Conservation (phyloP, 2,797 vertebrate species). For the Mastacembelus armatus region DNA sequence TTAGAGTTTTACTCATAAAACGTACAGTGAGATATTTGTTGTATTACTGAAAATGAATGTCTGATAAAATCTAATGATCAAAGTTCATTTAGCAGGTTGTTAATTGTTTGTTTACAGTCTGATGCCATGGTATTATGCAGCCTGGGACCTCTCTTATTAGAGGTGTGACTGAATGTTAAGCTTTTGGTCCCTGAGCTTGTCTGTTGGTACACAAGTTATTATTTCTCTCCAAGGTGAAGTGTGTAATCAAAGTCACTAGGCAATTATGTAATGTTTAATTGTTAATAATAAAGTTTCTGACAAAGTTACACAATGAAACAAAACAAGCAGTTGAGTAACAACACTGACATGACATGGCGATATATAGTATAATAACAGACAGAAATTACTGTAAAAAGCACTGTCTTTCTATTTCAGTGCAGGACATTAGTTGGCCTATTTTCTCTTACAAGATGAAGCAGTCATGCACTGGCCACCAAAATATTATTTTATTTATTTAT, state of each 20-base stretch:
- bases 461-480: too few species aligned
- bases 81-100: too few species aligned
- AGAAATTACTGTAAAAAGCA: neutral
- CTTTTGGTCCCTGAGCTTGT: slow-evolving; percentile 13
- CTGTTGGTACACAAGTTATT: neutral
- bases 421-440: too few species aligned
- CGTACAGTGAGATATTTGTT: too few species aligned
- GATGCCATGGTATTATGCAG: slow-evolving; percentile 23
- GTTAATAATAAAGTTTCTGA: neutral
- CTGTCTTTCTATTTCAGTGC: too few species aligned
- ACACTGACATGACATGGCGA: too few species aligned
- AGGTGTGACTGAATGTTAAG: slow-evolving; percentile 18
- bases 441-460: too few species aligned
- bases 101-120: slow-evolving; percentile 2
- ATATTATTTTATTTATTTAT: too few species aligned
- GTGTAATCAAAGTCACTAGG: neutral
- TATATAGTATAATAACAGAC: neutral
- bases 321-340: neutral
- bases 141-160: slow-evolving; percentile 9
- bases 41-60: too few species aligned
- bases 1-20: too few species aligned
- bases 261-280: neutral
- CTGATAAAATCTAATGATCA: too few species aligned
- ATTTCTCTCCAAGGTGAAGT: neutral
- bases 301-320: neutral